Conservation (phyloP, 2,797 vertebrate genomes). For the Tokudaia muenninki region DNA sequence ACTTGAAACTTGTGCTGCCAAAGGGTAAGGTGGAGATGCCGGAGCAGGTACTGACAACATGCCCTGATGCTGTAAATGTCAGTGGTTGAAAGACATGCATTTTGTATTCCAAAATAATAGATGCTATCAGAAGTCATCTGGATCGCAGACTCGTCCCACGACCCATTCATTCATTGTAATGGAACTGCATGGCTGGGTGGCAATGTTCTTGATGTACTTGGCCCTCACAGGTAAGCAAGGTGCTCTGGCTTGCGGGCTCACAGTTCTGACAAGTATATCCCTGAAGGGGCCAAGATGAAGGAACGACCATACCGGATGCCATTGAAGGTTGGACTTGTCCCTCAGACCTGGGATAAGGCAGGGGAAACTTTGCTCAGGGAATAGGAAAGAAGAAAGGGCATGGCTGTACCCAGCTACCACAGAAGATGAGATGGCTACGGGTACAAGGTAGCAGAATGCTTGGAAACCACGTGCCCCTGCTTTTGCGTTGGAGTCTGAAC, state of each 20-base stretch:
- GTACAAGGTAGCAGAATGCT: background rate
- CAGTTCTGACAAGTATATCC: background rate
- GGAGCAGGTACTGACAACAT: conserved; percentile 59
- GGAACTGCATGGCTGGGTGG: background rate
- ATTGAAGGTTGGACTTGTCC: background rate
- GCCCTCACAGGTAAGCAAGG: background rate
- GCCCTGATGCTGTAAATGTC: background rate
- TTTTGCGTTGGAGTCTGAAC: background rate
- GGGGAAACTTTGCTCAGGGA: background rate
- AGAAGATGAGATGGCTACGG: background rate
- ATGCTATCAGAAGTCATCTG: conserved; percentile 52
- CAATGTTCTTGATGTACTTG: accelerated
- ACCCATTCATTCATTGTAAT: background rate
- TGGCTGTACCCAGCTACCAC: background rate
- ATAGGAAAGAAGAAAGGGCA: background rate
- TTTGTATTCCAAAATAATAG: conserved; percentile 36
- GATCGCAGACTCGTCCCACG: background rate
- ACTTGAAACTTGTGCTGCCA: background rate
- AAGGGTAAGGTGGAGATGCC: background rate
- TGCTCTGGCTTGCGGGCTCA: background rate
- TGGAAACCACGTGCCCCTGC: background rate
- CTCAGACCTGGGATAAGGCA: background rate
- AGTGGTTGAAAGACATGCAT: background rate
- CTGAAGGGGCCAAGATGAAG: background rate
- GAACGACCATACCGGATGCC: background rate